Base-by-base conservation (phyloP, 2,888 invertebrate genomes). In the Ennomos quercinarius region DNA sequence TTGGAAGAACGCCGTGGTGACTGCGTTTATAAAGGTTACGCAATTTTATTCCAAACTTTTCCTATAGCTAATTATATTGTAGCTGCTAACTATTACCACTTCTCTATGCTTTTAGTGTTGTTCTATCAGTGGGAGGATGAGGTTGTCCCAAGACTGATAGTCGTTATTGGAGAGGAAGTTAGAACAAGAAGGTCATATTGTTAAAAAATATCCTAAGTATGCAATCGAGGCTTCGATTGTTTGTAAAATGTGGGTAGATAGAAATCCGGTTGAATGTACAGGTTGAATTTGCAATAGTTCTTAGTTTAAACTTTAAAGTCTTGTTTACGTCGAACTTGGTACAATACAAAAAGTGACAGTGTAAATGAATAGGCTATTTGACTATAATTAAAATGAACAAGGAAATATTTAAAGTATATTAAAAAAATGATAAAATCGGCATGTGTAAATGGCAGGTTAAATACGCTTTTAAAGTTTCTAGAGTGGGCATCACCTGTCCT, bases 131-230 rank as follows among this genome's bases (percentile, higher is more conserved):
- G 63, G 59, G 60, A 52, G 53, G 61, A 61, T 61, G 64, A 63
- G 68, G 66, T 66, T 71, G 70, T 66, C 70, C 65, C 64, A 68
- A 71, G 70, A 68, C 70, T 71, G 70, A 71, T 66, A 67, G 64
- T 55, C 51, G 52, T 53, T 59, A 47, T 45, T 50, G 63, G 63
- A 57, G 62, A 42, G 57, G 60, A 60, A 17, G 54, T 47, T 50
- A 60, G 61, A 54, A 50, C 52, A 42, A 43, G 49, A 12, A 27
- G 39, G 51, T 55, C 54, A 54, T 45, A 41, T 49, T 44, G 37
- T 47, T 50, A 57, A 42, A 27, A 35, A 53, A 49, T 11, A 27
- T 27, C 27, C 2, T 17, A 17, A 6, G 27, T 44, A 45, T 45
- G 45, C 56, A 45, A 45, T 45, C 39, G 43, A 56, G 34, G 17